phyloP scores from a whole-genome alignment of 2,888 invertebrate species.

The Ornithoptera alexandrae region DNA sequence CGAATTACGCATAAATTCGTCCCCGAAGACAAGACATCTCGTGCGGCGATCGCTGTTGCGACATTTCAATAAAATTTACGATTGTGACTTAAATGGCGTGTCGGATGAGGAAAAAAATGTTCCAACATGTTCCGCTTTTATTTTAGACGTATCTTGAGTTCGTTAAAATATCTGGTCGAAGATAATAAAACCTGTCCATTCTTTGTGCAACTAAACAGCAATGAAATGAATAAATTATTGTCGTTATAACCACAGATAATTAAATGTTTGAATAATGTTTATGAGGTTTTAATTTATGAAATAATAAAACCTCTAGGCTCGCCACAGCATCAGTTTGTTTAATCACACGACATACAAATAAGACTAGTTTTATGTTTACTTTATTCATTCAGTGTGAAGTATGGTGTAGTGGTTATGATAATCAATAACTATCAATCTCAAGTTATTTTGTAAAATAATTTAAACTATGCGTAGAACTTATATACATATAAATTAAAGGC shows the following conservation, averaged over 20 bases:
- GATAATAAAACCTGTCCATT: constrained; percentile 70
- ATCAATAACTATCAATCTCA: constrained; percentile 4
- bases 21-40: constrained; percentile 76
- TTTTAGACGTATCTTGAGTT: constrained; percentile 69
- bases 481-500: too few species aligned
- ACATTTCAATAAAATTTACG: constrained; percentile 81
- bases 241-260: constrained; percentile 41
- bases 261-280: constrained; percentile 39
- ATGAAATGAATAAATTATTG: constrained; percentile 60
- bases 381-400: constrained; percentile 8
- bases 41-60: constrained; percentile 76
- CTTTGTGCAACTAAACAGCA: constrained; percentile 59
- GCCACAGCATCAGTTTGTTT: constrained; percentile 11
- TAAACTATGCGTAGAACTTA: too few species aligned
- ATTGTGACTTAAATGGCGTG: constrained; percentile 78
- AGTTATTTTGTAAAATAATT: neutral
- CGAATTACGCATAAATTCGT: constrained; percentile 80
- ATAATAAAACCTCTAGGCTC: constrained; percentile 20
- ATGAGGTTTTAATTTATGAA: constrained; percentile 31
- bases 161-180: constrained; percentile 74
- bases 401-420: constrained; percentile 9
- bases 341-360: constrained; percentile 9
- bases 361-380: constrained; percentile 11
- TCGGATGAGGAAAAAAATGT: constrained; percentile 71
- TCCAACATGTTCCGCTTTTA: constrained; percentile 70